Evolutionary conservation across 2,888 invertebrate species (phyloP).

Genomic region (Teleogryllus oceanicus): DNA sequence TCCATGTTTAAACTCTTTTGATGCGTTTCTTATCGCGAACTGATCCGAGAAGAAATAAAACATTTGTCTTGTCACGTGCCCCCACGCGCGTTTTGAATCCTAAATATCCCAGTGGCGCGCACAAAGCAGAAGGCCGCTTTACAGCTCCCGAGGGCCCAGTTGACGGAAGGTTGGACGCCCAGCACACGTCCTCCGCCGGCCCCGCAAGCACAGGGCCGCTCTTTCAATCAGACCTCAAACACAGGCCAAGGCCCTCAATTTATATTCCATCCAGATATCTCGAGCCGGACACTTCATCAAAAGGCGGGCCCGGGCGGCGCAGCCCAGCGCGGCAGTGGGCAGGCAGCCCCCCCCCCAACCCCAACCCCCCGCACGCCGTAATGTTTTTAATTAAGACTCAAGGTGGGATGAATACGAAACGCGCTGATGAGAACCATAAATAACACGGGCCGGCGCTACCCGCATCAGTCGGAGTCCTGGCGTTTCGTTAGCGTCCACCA

Average conservation of each 20-base stretch:
- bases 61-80: too few species aligned
- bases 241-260: not conserved
- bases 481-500: conserved; percentile 7
- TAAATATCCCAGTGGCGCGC: too few species aligned
- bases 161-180: too few species aligned
- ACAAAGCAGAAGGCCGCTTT: too few species aligned
- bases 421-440: conserved; percentile 3
- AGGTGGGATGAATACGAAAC: conserved; percentile 18
- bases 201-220: not conserved
- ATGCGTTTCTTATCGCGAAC: too few species aligned
- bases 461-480: not conserved
- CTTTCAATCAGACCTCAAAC: conserved; percentile 1
- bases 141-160: too few species aligned
- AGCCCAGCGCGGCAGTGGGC: not conserved
- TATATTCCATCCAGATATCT: conserved; percentile 1
- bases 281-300: not conserved
- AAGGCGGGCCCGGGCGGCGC: not conserved
- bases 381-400: conserved; percentile 18
- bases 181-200: too few species aligned
- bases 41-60: too few species aligned
- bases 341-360: not conserved
- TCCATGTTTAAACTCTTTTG: too few species aligned
- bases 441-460: not conserved
- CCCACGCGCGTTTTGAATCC: too few species aligned
- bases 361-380: not conserved